Conservation (phyloP, 2,888 invertebrate species). For the Lampropteryx suffumata region DNA sequence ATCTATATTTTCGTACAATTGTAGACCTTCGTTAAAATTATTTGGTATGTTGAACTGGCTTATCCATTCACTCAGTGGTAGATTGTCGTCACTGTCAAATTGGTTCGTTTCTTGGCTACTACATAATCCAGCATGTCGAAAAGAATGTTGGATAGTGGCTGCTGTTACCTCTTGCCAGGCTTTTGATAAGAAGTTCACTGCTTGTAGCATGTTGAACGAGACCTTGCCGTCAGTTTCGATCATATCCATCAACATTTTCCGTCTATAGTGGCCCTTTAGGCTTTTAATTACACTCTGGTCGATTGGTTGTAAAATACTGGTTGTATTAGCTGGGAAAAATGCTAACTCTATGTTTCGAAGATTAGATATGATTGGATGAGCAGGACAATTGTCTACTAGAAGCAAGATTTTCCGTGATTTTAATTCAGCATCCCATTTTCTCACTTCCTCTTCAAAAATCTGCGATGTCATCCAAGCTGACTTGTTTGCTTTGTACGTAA, state of each 20-base stretch:
- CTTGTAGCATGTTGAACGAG: constrained; percentile 33
- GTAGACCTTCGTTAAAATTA: background rate
- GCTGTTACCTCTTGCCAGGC: constrained; percentile 34
- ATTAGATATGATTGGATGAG: constrained; percentile 32
- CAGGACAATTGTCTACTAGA: constrained; percentile 46
- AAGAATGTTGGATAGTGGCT: constrained; percentile 33
- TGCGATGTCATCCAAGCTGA: constrained; percentile 53
- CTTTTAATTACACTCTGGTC: constrained; percentile 1
- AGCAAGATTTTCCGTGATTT: constrained; percentile 40
- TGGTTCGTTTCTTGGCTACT: background rate
- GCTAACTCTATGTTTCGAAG: constrained; percentile 41
- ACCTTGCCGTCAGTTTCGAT: constrained; percentile 27
- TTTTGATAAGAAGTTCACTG: constrained; percentile 30
- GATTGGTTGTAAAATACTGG: background rate
- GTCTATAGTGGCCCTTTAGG: background rate
- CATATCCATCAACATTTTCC: background rate
- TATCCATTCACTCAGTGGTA: background rate
- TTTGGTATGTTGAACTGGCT: background rate
- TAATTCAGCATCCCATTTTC: constrained; percentile 38
- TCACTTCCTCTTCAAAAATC: constrained; percentile 36
- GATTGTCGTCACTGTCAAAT: constrained; percentile 8
- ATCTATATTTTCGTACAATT: background rate
- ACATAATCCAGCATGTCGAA: constrained; percentile 7
- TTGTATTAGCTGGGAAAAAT: constrained; percentile 35
- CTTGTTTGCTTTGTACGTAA: constrained; percentile 34